Evolutionary conservation across 2,888 invertebrate genomes (phyloP), one percentile per base, ranked within the genome.

Genomic region (Drosophila birchii): DNA sequence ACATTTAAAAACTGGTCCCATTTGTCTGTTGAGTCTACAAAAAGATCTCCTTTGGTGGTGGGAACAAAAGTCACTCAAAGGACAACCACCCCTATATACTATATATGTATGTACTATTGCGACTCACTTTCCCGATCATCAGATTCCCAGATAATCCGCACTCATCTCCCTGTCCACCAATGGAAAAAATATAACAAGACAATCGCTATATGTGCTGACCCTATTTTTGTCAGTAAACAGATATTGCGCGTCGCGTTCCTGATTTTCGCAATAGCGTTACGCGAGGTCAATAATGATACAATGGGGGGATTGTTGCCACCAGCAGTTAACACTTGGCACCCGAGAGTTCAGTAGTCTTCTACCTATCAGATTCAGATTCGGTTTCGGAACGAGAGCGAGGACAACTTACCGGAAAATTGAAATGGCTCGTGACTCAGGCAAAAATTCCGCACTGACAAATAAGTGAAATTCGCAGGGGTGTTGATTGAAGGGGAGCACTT

Each of bases 321-420:
- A 54, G 36, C 55, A 41, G 39, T 68, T 68, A 73, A 51, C 73
- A 47, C 73, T 49, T 49, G 51, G 29, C 49, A 66, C 43, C 20
- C 49, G 44, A 60, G 44, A 60, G 23, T 51, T 66, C 67, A 44
- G 29, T 26, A 51, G n/a, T 36, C 34, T 70, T 39, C 38, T 18
- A 20, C 41, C 11, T 26, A 26, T 26, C 26, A 26, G 41, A 41
- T 11, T n/a, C 41, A 18, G 36, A 36, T 36, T 43, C 41, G 44
- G 32, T 51, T 55, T 71, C 23, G 39, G 18, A 71, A 56, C 51
- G 55, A 57, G 55, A 38, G 49, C 63, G 55, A 71, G 34, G 56
- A 72, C 53, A 57, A 90, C 91, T 90, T 64, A 90, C 90, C 91
- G 58, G 88, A 82, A 87, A 90, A 78, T 78, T 74, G 38, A 73